Evolutionary conservation across 2,113 vertebrate genomes (phyloP), one percentile per base, ranked within the genome.

Genomic region (Hypanus sabinus): DNA sequence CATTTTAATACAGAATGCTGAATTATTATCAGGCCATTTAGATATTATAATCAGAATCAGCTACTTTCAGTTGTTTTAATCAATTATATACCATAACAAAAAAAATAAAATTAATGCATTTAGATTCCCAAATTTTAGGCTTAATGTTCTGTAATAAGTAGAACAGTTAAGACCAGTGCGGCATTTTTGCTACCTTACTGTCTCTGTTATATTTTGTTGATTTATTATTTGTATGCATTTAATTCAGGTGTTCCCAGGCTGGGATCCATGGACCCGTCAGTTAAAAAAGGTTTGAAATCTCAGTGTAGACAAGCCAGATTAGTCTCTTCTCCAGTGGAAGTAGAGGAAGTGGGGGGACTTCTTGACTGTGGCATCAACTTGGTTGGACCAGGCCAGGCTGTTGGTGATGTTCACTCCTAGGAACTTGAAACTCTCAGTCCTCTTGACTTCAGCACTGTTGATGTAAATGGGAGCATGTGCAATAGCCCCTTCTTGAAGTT

Each of bases 21-120:
- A 93, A 55, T 73, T 36, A 70, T 70, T 36, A 73, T 38, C 18
- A 92, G 88, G 68, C 22, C 68, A 46, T 2, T 71, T 27, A 55
- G 73, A 93, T 27, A 93, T 93, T 55, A 55, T 30, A 93, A 73
- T 60, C 24, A 93, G 24, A 55, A 22, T 30, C 90, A 71, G 68
- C 38, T 93, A 73, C 70, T 55, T 93, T 73, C 70, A 33, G 16
- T 27, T 62, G 62, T 57, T 62, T 70, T 70, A 18, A 88, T n/a
- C 33, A 92, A 18, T 46, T 65, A 46, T 71, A 71, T 6, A 68
- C 62, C 16, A 92, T 70, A 92, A 12, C 90, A 70, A 92, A n/a
- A 62, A n/a, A 92, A 92, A 73, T 71, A 24, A 46, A 36, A 93
- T 71, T 27, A 73, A 93, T 93, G 70, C 33, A 93, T 73, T 93